phyloP scores from a whole-genome alignment of 1,140 invertebrate species.

The Calephelis virginiensis region DNA sequence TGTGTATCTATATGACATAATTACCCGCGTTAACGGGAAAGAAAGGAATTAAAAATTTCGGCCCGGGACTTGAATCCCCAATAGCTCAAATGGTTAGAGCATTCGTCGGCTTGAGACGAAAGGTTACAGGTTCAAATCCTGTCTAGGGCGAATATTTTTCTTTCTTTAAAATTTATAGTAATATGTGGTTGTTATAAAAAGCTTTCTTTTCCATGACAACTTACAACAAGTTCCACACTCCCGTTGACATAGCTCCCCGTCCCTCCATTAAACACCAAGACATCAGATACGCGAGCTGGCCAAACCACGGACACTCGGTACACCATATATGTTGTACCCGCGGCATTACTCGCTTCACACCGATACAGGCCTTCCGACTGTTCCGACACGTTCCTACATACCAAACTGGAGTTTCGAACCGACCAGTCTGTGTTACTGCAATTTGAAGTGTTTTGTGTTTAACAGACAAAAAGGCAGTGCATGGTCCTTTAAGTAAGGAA shows the following conservation, averaged over 20 bases:
- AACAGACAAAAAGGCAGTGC: background rate
- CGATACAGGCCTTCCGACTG: slow-evolving; percentile 44
- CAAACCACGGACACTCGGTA: slow-evolving; percentile 49
- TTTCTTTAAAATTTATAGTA: too few species aligned
- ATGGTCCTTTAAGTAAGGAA: too few species aligned
- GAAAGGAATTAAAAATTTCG: too few species aligned
- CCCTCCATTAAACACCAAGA: slow-evolving; percentile 35
- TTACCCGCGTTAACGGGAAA: too few species aligned
- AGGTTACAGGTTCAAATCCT: too few species aligned
- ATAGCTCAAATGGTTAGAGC: too few species aligned
- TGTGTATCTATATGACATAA: too few species aligned
- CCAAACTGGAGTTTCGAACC: slow-evolving; percentile 32
- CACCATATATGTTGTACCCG: slow-evolving; percentile 41
- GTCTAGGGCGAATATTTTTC: too few species aligned
- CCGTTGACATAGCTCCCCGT: slow-evolving; percentile 32
- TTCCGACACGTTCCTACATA: slow-evolving; percentile 30
- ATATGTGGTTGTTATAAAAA: too few species aligned
- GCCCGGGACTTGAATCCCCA: too few species aligned
- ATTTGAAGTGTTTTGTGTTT: background rate
- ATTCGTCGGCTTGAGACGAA: too few species aligned
- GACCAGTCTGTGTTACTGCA: slow-evolving; percentile 52
- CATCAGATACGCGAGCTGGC: slow-evolving; percentile 34
- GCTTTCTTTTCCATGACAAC: slow-evolving; percentile 19
- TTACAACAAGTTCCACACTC: slow-evolving; percentile 42
- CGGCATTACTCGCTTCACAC: slow-evolving; percentile 53